Evolutionary conservation across 92 coral and sea anemone genomes (phyloP).

Genomic region (Diadumene lineata): DNA sequence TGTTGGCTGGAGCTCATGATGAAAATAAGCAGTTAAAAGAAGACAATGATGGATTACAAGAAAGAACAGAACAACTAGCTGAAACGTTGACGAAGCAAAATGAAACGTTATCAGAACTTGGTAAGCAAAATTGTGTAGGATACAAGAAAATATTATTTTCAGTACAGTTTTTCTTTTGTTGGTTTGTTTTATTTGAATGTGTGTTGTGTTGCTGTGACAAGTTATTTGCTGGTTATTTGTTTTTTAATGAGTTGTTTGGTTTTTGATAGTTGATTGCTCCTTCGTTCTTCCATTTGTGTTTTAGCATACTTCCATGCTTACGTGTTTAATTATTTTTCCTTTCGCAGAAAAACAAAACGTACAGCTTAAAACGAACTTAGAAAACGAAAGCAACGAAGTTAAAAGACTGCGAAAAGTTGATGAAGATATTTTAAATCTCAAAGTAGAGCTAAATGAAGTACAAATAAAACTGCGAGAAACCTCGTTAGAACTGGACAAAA

Average conservation of each 20-base stretch:
- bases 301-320: too few species aligned
- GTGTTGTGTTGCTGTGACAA: too few species aligned
- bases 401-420: conserved; percentile 60
- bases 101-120: conserved; percentile 64
- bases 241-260: too few species aligned
- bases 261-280: too few species aligned
- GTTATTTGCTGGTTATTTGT: too few species aligned
- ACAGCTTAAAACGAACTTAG: conserved; percentile 66
- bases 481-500: conserved; percentile 84
- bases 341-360: conserved; percentile 61
- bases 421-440: conserved; percentile 60
- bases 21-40: conserved; percentile 61
- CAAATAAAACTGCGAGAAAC: conserved; percentile 69
- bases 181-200: too few species aligned
- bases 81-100: conserved; percentile 64
- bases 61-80: conserved; percentile 54
- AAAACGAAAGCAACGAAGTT: conserved; percentile 68
- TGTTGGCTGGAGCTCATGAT: conserved; percentile 62
- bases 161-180: not conserved
- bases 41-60: conserved; percentile 77
- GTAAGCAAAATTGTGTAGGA: conserved; percentile 37
- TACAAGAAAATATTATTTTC: not conserved
- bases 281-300: too few species aligned
- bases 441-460: conserved; percentile 64
- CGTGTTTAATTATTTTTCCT: not conserved